These are phyloP conservation scores for Plebejus argus DNA, from an alignment of 2,888 invertebrate genomes.

Conservation along the genomic window DNA sequence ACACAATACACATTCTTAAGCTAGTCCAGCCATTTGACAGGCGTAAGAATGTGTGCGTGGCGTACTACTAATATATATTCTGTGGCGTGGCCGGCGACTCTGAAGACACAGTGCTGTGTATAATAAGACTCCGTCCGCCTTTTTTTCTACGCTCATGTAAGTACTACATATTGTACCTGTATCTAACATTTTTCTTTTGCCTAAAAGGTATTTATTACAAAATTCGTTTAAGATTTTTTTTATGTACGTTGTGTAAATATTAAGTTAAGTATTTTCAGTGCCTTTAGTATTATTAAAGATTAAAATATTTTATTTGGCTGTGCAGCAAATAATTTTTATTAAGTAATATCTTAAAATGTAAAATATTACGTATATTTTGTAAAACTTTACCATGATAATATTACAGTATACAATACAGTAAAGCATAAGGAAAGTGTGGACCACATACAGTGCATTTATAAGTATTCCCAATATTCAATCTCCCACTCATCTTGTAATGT, in stretches of 20 bases:
- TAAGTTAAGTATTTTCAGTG: neutral
- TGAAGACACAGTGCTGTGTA: no score
- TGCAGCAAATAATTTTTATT: neutral
- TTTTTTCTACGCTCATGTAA: no score
- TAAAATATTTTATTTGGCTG: conserved; percentile 1
- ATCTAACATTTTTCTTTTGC: neutral
- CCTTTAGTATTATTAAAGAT: neutral
- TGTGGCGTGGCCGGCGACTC: no score
- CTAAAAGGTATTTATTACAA: neutral
- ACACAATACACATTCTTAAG: no score
- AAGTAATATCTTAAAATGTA: neutral
- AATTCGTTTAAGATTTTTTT: neutral
- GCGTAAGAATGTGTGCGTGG: no score
- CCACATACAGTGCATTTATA: neutral
- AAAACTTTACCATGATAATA: neutral
- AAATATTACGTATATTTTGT: neutral
- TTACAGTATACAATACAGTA: neutral
- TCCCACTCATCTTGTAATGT: no score
- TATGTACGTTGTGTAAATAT: neutral
- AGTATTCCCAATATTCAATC: no score
- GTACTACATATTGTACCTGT: neutral
- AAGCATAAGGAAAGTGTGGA: neutral
- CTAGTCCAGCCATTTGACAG: no score
- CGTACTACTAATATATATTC: no score
- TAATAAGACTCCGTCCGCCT: no score